These are phyloP conservation scores for Drosophila mojavensis DNA, from an alignment of 1,140 invertebrate species.

Conservation along the genomic window DNA sequence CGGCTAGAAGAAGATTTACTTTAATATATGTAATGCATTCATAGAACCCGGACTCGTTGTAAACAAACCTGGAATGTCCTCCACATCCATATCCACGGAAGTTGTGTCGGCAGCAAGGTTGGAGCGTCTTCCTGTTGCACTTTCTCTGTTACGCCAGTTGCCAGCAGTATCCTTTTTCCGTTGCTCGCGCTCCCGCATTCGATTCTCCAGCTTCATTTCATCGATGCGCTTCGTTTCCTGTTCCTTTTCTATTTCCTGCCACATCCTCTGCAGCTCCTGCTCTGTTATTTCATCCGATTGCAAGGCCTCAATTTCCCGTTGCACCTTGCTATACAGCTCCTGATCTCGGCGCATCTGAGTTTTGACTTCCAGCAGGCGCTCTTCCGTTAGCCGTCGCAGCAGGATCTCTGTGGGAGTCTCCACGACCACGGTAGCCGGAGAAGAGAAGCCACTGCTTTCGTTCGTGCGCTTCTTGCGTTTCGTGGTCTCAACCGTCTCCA, in stretches of 20 bases:
- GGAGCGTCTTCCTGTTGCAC: constrained; percentile 34
- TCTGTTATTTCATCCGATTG: constrained; percentile 86
- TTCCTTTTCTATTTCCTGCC: constrained; percentile 89
- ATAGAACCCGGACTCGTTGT: background rate
- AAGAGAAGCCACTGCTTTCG: constrained; percentile 84
- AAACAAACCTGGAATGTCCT: constrained; percentile 61
- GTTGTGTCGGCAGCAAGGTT: constrained; percentile 66
- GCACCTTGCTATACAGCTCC: constrained; percentile 89
- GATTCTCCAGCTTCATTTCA: constrained; percentile 86
- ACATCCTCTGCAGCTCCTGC: constrained; percentile 89
- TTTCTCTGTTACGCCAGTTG: constrained; percentile 85
- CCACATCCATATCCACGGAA: constrained; percentile 76
- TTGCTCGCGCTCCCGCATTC: constrained; percentile 89
- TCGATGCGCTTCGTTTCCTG: constrained; percentile 89
- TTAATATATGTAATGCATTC: background rate
- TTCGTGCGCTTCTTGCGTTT: constrained; percentile 91
- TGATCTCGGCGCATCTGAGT: constrained; percentile 88
- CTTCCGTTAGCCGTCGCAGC: constrained; percentile 90
- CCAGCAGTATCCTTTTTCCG: constrained; percentile 86
- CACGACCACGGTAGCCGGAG: constrained; percentile 65
- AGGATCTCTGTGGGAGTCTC: constrained; percentile 91
- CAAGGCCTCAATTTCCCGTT: constrained; percentile 85
- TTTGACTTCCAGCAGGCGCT: constrained; percentile 91
- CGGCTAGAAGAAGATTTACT: constrained; percentile 9
- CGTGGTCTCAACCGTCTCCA: constrained; percentile 93